Conservation (phyloP, 2,888 invertebrate genomes). For the Ellobium chinense region DNA sequence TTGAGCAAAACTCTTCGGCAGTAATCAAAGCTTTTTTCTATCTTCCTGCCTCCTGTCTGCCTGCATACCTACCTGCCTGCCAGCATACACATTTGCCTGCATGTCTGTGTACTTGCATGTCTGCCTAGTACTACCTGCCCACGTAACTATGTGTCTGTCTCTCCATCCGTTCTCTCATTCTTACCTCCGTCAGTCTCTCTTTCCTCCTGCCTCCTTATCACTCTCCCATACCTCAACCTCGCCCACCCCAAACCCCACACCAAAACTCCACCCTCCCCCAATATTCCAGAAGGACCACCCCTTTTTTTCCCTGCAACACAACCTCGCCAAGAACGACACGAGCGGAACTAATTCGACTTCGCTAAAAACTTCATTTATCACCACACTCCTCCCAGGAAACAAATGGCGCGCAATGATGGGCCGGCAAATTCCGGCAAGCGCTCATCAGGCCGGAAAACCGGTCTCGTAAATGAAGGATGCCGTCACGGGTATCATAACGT, state of each 20-base stretch:
- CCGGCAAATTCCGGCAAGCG: slow-evolving; percentile 35
- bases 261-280: background rate
- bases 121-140: background rate
- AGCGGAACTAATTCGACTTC: slow-evolving; percentile 4
- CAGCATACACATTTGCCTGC: background rate
- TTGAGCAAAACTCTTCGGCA: too few species aligned
- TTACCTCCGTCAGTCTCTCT: background rate
- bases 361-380: slow-evolving; percentile 38
- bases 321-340: background rate
- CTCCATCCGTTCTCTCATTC: background rate
- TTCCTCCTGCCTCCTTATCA: background rate
- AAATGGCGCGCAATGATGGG: slow-evolving; percentile 30
- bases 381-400: background rate
- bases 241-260: background rate
- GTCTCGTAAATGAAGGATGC: slow-evolving; percentile 23
- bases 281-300: background rate
- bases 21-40: background rate
- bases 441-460: slow-evolving; percentile 33
- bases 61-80: background rate
- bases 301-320: background rate
- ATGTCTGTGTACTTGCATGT: background rate
- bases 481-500: slow-evolving; percentile 21
- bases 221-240: background rate
- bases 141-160: background rate
- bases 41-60: background rate